Base-by-base conservation (phyloP, 2,888 invertebrate species). In the Diabrotica balteata region DNA sequence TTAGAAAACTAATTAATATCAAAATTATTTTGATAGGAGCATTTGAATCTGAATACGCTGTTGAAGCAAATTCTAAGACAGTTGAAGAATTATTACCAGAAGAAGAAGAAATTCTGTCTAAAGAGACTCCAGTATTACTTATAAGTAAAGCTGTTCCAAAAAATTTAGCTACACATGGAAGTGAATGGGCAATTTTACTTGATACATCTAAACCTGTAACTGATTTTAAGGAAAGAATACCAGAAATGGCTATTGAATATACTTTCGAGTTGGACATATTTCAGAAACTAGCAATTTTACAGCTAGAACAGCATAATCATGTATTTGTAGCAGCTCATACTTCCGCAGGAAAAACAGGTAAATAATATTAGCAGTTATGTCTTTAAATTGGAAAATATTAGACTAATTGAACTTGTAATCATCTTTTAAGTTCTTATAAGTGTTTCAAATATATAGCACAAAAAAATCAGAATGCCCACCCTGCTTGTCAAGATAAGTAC, bases 271-370 rank as follows among this genome's bases (percentile, higher is more conserved):
- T 98, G 79, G 99, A 99, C 84, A 93, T 90, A 42, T 99, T 99
- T 82, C 99, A 99, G 82, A 97, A 99, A 85, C 94, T 95, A 87
- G 98, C 99, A 1, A 95, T 99, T 68, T 84, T 98, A 7, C 95
- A 94, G 82, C 85, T 99, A 63, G 98, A 99, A 85, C 92, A 94
- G 78, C 93, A 95, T 10, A 93, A 96, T 77, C 96, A 96, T 82
- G 96, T 99, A 0, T 98, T 99, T 84, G 98, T 99, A 0, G 97
- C 99, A 0, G 99, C 99, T 0, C 99, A 99, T 81, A 99, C 99
- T 0, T 99, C 99, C 0, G 99, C 99, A 0, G 96, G 95, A 42
- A 72, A 72, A 61, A 60, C 63, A 10, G 59, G 61, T 59, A 51
- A 32, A 17, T 32, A 8, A 32, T 10, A 44, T 8, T 7, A 44